phyloP scores from a whole-genome alignment of 1,140 invertebrate genomes.

The Bombyx mandarina region DNA sequence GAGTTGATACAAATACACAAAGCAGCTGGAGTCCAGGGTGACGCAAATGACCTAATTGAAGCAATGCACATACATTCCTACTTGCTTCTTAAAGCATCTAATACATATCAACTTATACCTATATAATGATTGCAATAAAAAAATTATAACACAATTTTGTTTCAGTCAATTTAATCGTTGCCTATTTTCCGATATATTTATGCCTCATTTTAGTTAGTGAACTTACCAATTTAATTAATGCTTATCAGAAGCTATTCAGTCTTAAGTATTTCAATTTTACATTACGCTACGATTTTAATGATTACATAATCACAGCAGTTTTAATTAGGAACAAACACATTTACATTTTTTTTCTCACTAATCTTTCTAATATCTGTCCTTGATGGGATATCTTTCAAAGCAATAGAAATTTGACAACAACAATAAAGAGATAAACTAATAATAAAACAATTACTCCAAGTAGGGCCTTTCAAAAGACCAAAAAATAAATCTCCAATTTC shows the following conservation, averaged over 20 bases:
- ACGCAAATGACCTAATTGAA: constrained; percentile 78
- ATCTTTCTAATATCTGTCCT: constrained; percentile 25
- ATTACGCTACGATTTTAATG: neutral
- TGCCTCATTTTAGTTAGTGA: neutral
- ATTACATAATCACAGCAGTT: constrained; percentile 6
- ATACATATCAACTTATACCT: constrained; percentile 76
- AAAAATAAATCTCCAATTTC: constrained; percentile 76
- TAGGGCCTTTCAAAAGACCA: constrained; percentile 44
- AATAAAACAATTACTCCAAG: constrained; percentile 36
- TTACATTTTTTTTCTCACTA: neutral
- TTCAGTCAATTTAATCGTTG: neutral
- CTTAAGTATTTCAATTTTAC: neutral
- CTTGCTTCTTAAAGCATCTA: constrained; percentile 86
- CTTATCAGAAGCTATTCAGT: neutral
- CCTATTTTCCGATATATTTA: no score
- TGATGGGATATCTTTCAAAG: constrained; percentile 45
- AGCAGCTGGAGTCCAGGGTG: constrained; percentile 75
- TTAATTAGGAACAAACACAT: constrained; percentile 1
- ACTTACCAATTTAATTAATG: neutral
- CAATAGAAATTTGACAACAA: constrained; percentile 58
- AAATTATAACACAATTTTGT: neutral
- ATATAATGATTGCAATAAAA: constrained; percentile 17
- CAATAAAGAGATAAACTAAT: constrained; percentile 44
- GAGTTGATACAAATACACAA: constrained; percentile 80
- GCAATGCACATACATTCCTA: constrained; percentile 88